These are phyloP conservation scores for Cynopterus sphinx DNA, from an alignment of 2,797 vertebrate species.

Conservation along the genomic window DNA sequence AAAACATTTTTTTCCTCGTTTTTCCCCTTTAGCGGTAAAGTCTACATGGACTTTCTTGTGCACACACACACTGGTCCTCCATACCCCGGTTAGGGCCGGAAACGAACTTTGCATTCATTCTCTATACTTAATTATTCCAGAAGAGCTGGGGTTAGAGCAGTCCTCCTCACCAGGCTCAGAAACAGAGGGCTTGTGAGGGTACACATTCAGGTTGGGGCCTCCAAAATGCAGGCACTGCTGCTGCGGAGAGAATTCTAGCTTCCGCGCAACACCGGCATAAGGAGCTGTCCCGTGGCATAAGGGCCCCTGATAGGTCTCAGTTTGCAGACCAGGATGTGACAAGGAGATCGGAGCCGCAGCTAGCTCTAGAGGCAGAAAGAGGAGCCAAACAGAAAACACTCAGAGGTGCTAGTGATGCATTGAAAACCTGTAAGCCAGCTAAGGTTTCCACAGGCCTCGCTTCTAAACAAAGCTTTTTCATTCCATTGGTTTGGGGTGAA, in stretches of 20 bases:
- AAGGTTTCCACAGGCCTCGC: not conserved
- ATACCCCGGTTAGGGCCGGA: not conserved
- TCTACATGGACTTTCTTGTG: not conserved
- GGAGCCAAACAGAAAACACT: not conserved
- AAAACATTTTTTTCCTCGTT: not conserved
- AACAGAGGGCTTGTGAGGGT: not conserved
- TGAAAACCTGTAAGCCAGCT: not conserved
- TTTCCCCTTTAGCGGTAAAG: not conserved
- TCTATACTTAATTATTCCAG: not conserved
- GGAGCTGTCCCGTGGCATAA: not conserved
- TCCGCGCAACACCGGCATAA: not conserved
- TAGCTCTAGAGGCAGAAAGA: not conserved
- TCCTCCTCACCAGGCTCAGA: not conserved
- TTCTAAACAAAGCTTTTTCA: not conserved
- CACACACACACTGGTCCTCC: too few species aligned
- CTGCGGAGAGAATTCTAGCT: not conserved
- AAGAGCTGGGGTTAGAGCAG: not conserved
- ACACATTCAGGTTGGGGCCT: not conserved
- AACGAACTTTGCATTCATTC: not conserved
- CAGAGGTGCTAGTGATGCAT: not conserved
- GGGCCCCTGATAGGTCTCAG: not conserved
- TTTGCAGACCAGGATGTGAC: conserved; percentile 34
- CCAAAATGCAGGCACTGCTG: not conserved
- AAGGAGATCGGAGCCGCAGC: not conserved
- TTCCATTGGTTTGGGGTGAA: not conserved